phyloP scores from a whole-genome alignment of 2,888 invertebrate genomes.

The Parnassius glacialis region DNA sequence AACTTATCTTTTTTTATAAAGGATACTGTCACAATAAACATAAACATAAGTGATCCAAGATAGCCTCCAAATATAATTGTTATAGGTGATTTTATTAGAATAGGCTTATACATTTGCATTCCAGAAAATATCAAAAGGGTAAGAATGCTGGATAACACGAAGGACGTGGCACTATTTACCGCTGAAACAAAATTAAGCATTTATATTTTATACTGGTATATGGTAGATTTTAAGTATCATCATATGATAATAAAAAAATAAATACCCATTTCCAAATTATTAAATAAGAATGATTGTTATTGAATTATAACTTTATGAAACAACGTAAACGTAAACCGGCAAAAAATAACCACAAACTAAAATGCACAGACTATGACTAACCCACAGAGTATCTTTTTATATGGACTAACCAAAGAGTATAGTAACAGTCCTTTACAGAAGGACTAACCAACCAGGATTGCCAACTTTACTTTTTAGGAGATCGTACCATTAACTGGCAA shows the following conservation, averaged over 20 bases:
- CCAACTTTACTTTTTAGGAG: no score
- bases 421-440: no score
- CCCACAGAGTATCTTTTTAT: no score
- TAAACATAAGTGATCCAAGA: slow-evolving; percentile 91
- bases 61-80: slow-evolving; percentile 94
- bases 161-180: slow-evolving; percentile 87
- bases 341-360: no score
- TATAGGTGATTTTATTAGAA: slow-evolving; percentile 89
- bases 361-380: no score
- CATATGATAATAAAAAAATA: neutral
- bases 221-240: neutral
- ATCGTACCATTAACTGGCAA: no score
- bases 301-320: neutral
- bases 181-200: slow-evolving; percentile 74
- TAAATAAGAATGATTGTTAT: neutral
- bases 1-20: slow-evolving; percentile 48
- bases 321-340: no score
- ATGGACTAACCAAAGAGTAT: no score
- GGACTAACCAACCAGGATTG: no score
- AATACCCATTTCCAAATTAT: neutral
- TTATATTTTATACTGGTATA: no score
- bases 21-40: slow-evolving; percentile 90
- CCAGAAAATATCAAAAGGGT: slow-evolving; percentile 92
- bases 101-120: slow-evolving; percentile 94
- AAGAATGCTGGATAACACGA: slow-evolving; percentile 88